Conservation (phyloP, 2,888 invertebrate species). For the Metalampra italica region DNA sequence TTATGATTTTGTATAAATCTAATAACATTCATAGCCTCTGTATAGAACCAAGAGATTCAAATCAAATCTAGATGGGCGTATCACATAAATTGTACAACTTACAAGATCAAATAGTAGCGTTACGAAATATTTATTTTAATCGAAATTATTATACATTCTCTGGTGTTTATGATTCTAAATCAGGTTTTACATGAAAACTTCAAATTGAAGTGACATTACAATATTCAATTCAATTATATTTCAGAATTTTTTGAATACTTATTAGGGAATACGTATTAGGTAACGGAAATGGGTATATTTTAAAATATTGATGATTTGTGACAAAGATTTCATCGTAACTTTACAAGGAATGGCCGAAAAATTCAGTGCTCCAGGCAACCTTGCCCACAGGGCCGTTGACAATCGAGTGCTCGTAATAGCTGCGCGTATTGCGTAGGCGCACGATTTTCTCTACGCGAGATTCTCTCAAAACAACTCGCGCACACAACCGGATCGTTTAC, state of each 20-base stretch:
- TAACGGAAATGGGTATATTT: neutral
- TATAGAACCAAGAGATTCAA: too few relatives aligned
- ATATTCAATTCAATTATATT: too few relatives aligned
- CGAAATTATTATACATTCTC: too few relatives aligned
- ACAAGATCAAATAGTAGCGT: too few relatives aligned
- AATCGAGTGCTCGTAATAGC: conserved; percentile 65
- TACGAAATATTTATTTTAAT: too few relatives aligned
- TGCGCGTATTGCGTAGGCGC: conserved; percentile 63
- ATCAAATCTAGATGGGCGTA: too few relatives aligned
- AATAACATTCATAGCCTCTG: neutral
- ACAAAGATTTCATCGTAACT: neutral
- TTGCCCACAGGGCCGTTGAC: conserved; percentile 66
- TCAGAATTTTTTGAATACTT: too few relatives aligned
- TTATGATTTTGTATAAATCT: neutral
- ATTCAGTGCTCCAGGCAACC: conserved; percentile 57
- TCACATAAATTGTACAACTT: too few relatives aligned
- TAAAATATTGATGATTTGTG: neutral
- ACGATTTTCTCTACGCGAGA: conserved; percentile 56
- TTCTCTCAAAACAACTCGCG: conserved; percentile 60
- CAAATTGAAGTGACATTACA: too few relatives aligned
- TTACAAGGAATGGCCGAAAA: neutral
- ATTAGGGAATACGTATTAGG: neutral
- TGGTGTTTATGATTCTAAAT: too few relatives aligned
- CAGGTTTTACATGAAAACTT: too few relatives aligned
- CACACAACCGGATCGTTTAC: conserved; percentile 56